Conservation (phyloP, 2,888 invertebrate species). For the Ganaspis brasiliensis region DNA sequence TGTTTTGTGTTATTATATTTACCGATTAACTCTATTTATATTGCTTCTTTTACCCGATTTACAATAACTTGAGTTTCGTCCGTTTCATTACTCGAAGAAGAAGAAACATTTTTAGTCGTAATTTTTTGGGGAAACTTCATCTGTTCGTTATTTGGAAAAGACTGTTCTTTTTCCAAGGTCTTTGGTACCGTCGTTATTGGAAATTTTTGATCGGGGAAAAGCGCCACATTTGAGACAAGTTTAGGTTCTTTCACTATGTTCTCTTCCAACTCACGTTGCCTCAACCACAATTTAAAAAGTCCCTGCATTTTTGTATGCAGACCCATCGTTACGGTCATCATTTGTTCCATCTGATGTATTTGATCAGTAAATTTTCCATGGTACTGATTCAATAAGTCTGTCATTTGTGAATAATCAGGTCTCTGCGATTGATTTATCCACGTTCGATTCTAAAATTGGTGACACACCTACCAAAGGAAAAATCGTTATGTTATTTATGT, state of each 20-base stretch:
- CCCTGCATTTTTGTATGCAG: slow-evolving; percentile 42
- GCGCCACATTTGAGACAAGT: background rate
- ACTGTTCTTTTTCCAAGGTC: too few relatives aligned
- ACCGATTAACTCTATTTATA: too few relatives aligned
- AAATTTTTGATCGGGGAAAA: background rate
- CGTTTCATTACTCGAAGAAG: too few relatives aligned
- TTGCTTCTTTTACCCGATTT: too few relatives aligned
- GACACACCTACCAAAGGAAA: slow-evolving; percentile 31
- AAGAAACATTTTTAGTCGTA: too few relatives aligned
- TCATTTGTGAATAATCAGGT: background rate
- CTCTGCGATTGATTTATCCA: background rate
- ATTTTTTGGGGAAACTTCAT: too few relatives aligned
- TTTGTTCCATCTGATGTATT: slow-evolving; percentile 8
- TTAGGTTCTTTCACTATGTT: slow-evolving; percentile 17
- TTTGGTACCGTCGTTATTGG: too few relatives aligned
- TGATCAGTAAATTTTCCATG: slow-evolving; percentile 5
- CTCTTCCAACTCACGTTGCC: slow-evolving; percentile 20
- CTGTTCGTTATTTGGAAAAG: too few relatives aligned
- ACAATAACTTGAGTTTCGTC: too few relatives aligned
- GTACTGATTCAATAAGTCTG: background rate
- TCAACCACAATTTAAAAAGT: slow-evolving; percentile 15
- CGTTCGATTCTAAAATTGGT: background rate
- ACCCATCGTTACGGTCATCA: slow-evolving; percentile 17
- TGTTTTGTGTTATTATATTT: too few relatives aligned
- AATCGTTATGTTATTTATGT: background rate